Evolutionary conservation across 2,888 invertebrate genomes (phyloP), one percentile per base, ranked within the genome.

Genomic region (Incurvaria masculella): DNA sequence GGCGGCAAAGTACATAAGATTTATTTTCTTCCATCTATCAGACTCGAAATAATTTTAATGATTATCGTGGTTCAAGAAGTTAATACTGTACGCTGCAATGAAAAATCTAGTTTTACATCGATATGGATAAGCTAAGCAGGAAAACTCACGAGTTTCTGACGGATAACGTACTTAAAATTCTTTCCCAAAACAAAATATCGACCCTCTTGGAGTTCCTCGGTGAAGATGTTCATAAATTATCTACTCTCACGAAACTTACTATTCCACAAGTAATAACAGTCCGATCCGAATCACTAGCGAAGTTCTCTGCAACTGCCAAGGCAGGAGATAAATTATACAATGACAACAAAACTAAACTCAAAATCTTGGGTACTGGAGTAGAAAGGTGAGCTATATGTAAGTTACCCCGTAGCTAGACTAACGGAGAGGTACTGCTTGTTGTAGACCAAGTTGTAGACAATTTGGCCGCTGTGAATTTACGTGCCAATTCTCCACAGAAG

Each of bases 191-290:
- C 58, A 75, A 79, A 47, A 80, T 87, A 50, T 66, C 59, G 51
- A 83, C 82, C 10, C 63, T 82, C 39, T 59, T 76, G 27, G 81
- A 87, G 57, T 85, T 86, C 63, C 63, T 86, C 49, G 64, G 74
- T 54, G 76, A 80, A 57, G 81, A 85, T 57, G 63, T 72, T 16
- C 79, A 81, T 50, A 81, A 80, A 55, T 58, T 87, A 51, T 61
- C 72, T 33, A 60, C 59, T 16, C 56, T 80, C 45, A 75, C 81
- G 8, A 74, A 72, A 59, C 63, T 84, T 46, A 63, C 64, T 44
- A 68, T 80, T 53, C 69, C 79, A 58, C 79, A 83, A 61, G 55
- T 70, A 56, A 53, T 71, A 56, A 53, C 60, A 21, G 59, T 72
- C 47, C 66, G 72, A 56, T 69, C 61, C 60, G 63, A 69, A 53